Conservation (phyloP, 1,140 invertebrate genomes). For the Platyscapa corneri region DNA sequence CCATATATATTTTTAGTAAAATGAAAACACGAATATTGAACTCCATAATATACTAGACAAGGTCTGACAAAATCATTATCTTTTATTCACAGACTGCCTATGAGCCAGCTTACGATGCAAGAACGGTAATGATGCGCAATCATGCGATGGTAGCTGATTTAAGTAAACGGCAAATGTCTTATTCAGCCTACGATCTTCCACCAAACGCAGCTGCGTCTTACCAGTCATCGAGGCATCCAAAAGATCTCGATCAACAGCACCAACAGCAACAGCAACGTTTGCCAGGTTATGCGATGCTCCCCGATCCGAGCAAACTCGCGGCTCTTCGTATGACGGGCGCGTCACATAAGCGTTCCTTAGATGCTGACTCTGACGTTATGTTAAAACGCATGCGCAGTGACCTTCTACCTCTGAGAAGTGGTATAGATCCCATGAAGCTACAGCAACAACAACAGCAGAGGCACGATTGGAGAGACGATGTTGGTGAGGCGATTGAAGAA, state of each 20-base stretch:
- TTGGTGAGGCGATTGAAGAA: constrained; percentile 83
- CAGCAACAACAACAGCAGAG: constrained; percentile 58
- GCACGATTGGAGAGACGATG: constrained; percentile 70
- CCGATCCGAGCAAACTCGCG: constrained; percentile 70
- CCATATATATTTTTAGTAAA: background rate
- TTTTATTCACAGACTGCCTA: constrained; percentile 28
- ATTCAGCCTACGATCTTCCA: constrained; percentile 64
- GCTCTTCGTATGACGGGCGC: constrained; percentile 63
- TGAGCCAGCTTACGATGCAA: constrained; percentile 58
- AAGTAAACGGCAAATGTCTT: constrained; percentile 69
- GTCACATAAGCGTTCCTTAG: constrained; percentile 65
- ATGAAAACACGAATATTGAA: background rate
- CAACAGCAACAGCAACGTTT: constrained; percentile 67
- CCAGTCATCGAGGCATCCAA: constrained; percentile 53
- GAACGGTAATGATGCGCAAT: constrained; percentile 67
- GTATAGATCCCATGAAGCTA: constrained; percentile 56
- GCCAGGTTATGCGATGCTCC: constrained; percentile 68
- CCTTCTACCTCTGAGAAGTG: constrained; percentile 61
- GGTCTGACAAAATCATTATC: background rate
- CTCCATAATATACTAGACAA: background rate
- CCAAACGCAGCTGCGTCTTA: constrained; percentile 55
- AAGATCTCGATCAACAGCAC: constrained; percentile 59
- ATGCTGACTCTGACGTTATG: constrained; percentile 61
- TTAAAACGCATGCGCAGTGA: constrained; percentile 67
- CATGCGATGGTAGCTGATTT: constrained; percentile 70